Percentiles rank a stretch among this genome's conserved stretches.
Conservation (phyloP, 2,113 vertebrate genomes). For the Protomyctophum bolini region DNA sequence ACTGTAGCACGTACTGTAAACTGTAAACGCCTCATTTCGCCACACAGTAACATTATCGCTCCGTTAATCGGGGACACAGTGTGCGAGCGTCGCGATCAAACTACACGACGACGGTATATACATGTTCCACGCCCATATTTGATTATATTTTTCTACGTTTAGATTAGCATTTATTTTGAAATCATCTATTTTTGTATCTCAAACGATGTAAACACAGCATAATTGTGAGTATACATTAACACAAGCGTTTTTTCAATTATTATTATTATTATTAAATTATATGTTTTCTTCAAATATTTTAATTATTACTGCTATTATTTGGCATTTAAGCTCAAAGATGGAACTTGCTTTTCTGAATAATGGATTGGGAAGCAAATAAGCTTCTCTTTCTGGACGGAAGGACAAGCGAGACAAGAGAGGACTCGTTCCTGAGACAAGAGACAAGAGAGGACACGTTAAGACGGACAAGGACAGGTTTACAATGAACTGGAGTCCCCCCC, state of each 20-base stretch:
- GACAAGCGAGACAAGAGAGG: background rate
- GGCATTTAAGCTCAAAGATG: slow-evolving; percentile 9
- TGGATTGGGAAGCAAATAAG: background rate
- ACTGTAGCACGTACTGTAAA: too few species aligned
- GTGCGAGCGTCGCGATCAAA: slow-evolving; percentile 1
- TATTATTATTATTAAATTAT: background rate
- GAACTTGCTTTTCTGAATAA: background rate
- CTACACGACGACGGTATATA: slow-evolving; percentile 35
- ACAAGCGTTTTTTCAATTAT: background rate
- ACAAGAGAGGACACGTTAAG: slow-evolving; percentile 18
- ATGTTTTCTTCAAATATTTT: background rate
- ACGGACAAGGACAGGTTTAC: too few species aligned
- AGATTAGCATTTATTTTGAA: slow-evolving; percentile 52
- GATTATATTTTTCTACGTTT: slow-evolving; percentile 71
- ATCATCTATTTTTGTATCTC: slow-evolving; percentile 76
- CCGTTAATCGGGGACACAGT: background rate
- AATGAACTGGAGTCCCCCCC: slow-evolving; percentile 38
- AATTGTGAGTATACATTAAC: slow-evolving; percentile 1
- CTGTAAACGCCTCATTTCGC: too few species aligned
- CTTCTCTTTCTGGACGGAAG: background rate
- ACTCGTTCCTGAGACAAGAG: too few species aligned
- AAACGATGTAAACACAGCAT: slow-evolving; percentile 35
- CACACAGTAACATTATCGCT: background rate
- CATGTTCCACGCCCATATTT: slow-evolving; percentile 39
- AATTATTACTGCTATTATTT: background rate